Evolutionary conservation across 2,797 vertebrate genomes (phyloP).

Genomic region (Rhabdophis nuchalis): DNA sequence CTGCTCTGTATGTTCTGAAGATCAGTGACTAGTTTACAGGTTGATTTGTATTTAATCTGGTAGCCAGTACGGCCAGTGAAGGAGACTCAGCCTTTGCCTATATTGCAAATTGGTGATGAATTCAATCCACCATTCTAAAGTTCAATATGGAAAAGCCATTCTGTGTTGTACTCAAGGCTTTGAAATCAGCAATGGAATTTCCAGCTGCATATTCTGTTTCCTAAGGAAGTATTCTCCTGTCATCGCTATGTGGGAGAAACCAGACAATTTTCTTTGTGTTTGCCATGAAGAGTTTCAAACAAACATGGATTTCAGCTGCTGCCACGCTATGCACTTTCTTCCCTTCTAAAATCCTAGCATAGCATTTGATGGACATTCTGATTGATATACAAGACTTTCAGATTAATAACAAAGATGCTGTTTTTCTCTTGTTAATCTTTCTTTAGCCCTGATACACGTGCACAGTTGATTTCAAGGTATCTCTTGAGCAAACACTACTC

Average conservation of each 20-base stretch:
- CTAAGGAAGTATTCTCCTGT: conserved; percentile 62
- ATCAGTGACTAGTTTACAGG: conserved; percentile 42
- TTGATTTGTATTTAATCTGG: conserved; percentile 37
- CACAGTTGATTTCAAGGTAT: conserved; percentile 62
- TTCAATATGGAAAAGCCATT: conserved; percentile 45
- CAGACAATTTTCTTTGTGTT: conserved; percentile 50
- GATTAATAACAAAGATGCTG: conserved; percentile 64
- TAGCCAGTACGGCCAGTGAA: conserved; percentile 56
- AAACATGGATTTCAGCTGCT: conserved; percentile 46
- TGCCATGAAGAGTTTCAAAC: conserved; percentile 44
- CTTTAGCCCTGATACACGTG: conserved; percentile 60
- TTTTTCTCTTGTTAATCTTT: conserved; percentile 60
- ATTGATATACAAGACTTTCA: conserved; percentile 45
- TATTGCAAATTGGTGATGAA: conserved; percentile 57
- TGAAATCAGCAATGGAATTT: conserved; percentile 64
- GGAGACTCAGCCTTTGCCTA: conserved; percentile 44
- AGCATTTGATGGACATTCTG: conserved; percentile 64
- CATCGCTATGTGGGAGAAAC: conserved; percentile 50
- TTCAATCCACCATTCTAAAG: conserved; percentile 54
- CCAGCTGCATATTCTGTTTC: conserved; percentile 69
- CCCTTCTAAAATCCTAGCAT: conserved; percentile 62
- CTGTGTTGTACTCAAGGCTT: conserved; percentile 47
- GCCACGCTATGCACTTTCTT: conserved; percentile 61
- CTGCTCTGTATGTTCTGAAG: conserved; percentile 39
- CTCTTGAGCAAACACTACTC: conserved; percentile 68